These are phyloP conservation scores for Chaenodraco wilsoni DNA, from an alignment of 2,797 vertebrate genomes.

Conservation along the genomic window DNA sequence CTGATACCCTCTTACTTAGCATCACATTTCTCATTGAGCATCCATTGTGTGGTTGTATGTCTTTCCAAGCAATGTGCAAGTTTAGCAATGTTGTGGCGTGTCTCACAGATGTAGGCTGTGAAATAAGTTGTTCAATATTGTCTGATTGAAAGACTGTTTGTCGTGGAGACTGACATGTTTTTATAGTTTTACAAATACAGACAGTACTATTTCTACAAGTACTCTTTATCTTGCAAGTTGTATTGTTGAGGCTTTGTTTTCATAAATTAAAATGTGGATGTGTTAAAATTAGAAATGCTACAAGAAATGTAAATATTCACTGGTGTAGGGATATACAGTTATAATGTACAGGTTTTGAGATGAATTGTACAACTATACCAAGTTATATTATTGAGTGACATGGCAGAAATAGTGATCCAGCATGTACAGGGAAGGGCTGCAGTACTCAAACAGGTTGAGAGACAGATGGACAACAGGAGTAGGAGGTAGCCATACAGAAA, in stretches of 20 bases:
- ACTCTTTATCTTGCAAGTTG: not conserved
- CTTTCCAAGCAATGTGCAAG: no score
- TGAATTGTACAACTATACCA: not conserved
- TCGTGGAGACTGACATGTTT: not conserved
- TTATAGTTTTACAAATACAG: not conserved
- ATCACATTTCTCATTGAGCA: constrained; percentile 6
- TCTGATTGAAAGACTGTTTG: not conserved
- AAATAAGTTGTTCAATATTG: constrained; percentile 17
- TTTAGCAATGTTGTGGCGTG: constrained; percentile 7
- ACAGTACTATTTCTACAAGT: no score
- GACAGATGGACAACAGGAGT: not conserved
- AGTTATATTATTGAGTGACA: not conserved
- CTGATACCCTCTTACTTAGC: not conserved
- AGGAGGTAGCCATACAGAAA: not conserved
- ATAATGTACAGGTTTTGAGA: not conserved
- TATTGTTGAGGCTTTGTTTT: not conserved
- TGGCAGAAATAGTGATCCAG: not conserved
- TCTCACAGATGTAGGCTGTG: not conserved
- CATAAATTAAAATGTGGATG: not conserved
- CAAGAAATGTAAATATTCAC: not conserved
- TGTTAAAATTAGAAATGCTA: not conserved
- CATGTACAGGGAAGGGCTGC: not conserved
- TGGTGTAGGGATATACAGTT: not conserved
- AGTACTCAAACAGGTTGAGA: constrained; percentile 34
- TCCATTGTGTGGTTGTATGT: not conserved